A percentile compares a stretch with the other conserved stretches of the same genome.
phyloP scores from a whole-genome alignment of 2,888 invertebrate species.

The Caenorhabditis drosophilae region DNA sequence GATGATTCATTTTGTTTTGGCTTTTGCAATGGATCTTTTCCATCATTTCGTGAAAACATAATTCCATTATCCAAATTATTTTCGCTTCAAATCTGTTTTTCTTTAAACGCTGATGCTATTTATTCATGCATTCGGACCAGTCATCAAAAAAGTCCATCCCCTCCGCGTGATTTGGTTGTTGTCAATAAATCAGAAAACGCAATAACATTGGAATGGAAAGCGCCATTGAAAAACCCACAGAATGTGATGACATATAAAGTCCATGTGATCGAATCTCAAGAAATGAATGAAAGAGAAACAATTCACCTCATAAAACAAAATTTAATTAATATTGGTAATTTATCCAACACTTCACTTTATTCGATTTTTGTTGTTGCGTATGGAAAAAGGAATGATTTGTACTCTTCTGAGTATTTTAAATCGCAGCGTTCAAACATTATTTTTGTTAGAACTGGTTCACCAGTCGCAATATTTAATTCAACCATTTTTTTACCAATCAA shows the following conservation, averaged over 20 bases:
- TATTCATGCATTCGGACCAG: constrained; percentile 56
- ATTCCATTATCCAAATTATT: not conserved
- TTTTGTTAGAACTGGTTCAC: constrained; percentile 18
- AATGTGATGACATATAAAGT: constrained; percentile 27
- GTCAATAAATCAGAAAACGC: constrained; percentile 4
- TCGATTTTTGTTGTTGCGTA: constrained; percentile 35
- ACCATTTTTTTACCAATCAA: constrained; percentile 12
- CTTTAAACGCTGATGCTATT: constrained; percentile 56
- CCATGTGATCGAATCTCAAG: constrained; percentile 15
- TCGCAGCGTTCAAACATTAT: constrained; percentile 31
- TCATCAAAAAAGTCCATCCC: constrained; percentile 50
- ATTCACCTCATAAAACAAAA: constrained; percentile 15
- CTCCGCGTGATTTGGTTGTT: constrained; percentile 39
- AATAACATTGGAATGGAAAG: constrained; percentile 25
- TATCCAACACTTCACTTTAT: constrained; percentile 30
- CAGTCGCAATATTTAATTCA: constrained; percentile 8
- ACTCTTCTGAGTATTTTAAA: constrained; percentile 10
- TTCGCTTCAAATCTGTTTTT: constrained; percentile 43
- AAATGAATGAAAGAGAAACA: not conserved
- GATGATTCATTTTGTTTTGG: constrained; percentile 58
- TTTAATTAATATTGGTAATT: constrained; percentile 7
- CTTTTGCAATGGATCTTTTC: constrained; percentile 52
- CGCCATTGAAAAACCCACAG: constrained; percentile 15
- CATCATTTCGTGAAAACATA: too few species aligned
- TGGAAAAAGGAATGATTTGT: not conserved